Evolutionary conservation across 1,140 invertebrate genomes (phyloP), one percentile per base, ranked within the genome.

Genomic region (Caenorhabditis inopinata): DNA sequence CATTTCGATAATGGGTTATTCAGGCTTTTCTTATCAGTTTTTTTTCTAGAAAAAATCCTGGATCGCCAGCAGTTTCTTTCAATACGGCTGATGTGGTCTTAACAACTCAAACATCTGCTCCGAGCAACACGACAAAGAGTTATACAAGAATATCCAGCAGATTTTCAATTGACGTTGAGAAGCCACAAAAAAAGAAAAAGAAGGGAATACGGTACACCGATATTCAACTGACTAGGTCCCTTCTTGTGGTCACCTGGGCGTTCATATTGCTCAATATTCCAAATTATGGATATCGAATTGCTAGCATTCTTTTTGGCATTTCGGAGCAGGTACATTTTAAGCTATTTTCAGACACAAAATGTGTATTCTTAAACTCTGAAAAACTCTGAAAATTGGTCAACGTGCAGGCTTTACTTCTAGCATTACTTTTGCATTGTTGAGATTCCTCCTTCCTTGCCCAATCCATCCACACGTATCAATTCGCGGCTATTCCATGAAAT

Each of bases 221-320:
- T 82, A 79, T 88, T 58, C 87, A 86, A 16, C 58, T 88, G 46
- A 88, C 88, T 46, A 51, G 87, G 29, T 87, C 86, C 16, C 80
- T 88, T n/a, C 78, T 88, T 9, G 86, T 88, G 49, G 86, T 88
- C 38, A 88, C 87, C 12, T 89, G 87, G 85, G 87, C 85, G 1
- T 88, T 88, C 53, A 87, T 88, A 12, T 35, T 88, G 12, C 80
- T 88, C 0, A 88, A 88, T 74, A 79, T 88, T 21, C 87, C 87
- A 7, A 88, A 87, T 48, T 88, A 88, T 74, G 80, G 49, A 38
- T 85, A 88, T 53, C 86, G 87, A 42, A 75, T 88, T 9, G 83
- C 82, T 47, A 78, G 84, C 46, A 68, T 68, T 42, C 23, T 68
- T 14, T 68, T 68, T 29, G 58, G 58, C 7, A n/a, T 68, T 11